Evolutionary conservation across 2,888 invertebrate genomes (phyloP).

Genomic region (Sarcophaga variegata): DNA sequence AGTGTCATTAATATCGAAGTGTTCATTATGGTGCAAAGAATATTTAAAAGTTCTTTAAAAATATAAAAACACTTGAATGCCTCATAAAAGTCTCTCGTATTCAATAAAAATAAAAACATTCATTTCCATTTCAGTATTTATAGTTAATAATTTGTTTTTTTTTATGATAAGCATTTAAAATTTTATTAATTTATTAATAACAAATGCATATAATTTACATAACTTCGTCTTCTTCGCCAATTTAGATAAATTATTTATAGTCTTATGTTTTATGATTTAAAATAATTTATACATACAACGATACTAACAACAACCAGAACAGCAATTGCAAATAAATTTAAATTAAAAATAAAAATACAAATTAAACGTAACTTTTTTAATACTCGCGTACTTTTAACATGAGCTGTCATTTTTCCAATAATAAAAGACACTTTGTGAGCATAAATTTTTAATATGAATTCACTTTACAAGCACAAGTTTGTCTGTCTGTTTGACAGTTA

Average conservation of each 20-base stretch:
- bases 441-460: conserved; percentile 62
- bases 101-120: background rate
- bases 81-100: background rate
- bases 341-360: conserved; percentile 32
- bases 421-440: conserved; percentile 63
- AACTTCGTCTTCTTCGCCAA: background rate
- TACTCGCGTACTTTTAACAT: conserved; percentile 17
- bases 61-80: background rate
- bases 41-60: background rate
- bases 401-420: conserved; percentile 60
- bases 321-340: conserved; percentile 24
- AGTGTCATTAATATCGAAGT: background rate
- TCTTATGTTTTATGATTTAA: conserved; percentile 3
- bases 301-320: background rate
- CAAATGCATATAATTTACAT: background rate
- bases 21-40: background rate
- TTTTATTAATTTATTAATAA: background rate
- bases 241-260: background rate
- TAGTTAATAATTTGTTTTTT: background rate
- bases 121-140: background rate
- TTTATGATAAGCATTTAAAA: background rate
- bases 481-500: background rate
- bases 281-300: conserved; percentile 3
- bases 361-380: background rate
- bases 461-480: background rate